Percentiles rank a stretch among this genome's conserved stretches.
phyloP scores from a whole-genome alignment of 1,140 invertebrate species.

The Thalassaphorura encarpata region DNA sequence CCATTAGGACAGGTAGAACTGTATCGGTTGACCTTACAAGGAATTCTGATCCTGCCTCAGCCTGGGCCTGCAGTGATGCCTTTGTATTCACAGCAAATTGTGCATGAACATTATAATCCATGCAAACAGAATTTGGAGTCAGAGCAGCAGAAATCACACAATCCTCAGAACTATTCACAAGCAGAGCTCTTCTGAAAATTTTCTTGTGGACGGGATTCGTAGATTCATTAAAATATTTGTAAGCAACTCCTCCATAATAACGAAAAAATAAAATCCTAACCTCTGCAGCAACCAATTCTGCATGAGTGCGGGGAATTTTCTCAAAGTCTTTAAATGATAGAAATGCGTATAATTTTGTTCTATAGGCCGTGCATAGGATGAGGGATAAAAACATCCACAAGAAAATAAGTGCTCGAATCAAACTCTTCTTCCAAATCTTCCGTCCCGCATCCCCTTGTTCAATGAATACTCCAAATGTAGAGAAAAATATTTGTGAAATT shows the following conservation, averaged over 20 bases:
- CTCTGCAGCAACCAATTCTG: neutral
- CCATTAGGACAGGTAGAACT: no score
- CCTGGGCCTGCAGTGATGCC: neutral
- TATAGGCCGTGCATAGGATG: neutral
- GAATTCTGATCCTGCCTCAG: no score
- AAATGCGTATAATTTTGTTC: conserved; percentile 5
- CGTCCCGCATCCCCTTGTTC: neutral
- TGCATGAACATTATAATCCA: conserved; percentile 1
- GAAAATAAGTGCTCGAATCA: conserved; percentile 1
- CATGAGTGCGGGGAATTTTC: neutral
- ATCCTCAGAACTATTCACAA: neutral
- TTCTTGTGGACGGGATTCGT: neutral
- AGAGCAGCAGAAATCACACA: neutral
- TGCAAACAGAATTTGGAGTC: neutral
- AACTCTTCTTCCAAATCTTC: neutral
- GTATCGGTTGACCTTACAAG: no score
- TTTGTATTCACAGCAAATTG: neutral
- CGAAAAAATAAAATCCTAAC: neutral
- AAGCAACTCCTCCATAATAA: neutral
- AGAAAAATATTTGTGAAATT: no score
- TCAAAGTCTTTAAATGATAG: neutral
- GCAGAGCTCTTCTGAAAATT: neutral
- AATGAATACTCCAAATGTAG: neutral
- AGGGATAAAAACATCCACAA: conserved; percentile 3
- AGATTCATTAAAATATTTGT: neutral